Evolutionary conservation across 2,888 invertebrate genomes (phyloP), one percentile per base, ranked within the genome.

Genomic region (Pyrgus malvae): DNA sequence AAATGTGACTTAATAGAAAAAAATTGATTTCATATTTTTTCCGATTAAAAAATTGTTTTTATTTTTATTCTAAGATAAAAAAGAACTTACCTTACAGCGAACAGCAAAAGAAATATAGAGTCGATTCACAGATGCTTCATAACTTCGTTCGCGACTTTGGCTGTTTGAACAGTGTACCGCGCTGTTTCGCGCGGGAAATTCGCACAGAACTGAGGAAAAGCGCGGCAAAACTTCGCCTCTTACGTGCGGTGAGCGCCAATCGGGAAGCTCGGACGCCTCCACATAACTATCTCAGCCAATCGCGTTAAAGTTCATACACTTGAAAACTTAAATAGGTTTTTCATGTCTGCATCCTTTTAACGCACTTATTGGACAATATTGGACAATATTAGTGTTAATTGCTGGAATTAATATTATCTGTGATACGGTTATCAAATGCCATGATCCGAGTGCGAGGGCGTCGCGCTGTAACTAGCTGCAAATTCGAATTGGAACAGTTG

Each of bases 261-360:
- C 70, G 67, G 64, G 59, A 62, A 56, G 59, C 45, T 48, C 71
- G 70, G 60, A 80, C 85, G 82, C 86, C 85, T 83, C 80, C 83
- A 74, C 77, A 59, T 51, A 63, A 64, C 63, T 60, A 31, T 33
- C 25, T 17, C 56, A 60, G 57, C 89, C 87, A 89, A 88, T 87
- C 72, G 57, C 65, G 60, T 50, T 59, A 74, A 74, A 80, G 79
- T 78, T 68, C 73, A 80, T 68, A 74, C 80, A 83, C 83, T 87
- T 77, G 71, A 81, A 83, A 80, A 80, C 72, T 86, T 87, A 84
- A 87, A 86, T 80, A 81, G 78, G 81, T 78, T 87, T 87, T 81
- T 78, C 82, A 71, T 85, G 86, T 87, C 71, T 69, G 70, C 12
- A 54, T 40, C 38, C 73, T 69, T 72, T 74, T 61, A 54, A 45